phyloP scores from a whole-genome alignment of 2,113 vertebrate genomes.

The Platycercus adscitus region DNA sequence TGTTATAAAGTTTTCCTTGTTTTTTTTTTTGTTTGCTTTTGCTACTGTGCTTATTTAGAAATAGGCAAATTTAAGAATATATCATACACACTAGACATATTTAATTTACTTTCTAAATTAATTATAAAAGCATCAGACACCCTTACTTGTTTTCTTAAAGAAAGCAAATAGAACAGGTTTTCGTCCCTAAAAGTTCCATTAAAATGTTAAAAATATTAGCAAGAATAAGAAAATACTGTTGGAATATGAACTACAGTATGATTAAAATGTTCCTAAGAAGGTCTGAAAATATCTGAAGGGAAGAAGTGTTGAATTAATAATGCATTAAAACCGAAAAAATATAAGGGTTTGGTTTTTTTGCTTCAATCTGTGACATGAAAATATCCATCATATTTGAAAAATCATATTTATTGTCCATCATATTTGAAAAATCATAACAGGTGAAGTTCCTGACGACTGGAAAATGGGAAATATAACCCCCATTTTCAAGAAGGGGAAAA shows the following conservation, averaged over 20 bases:
- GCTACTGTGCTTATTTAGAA: background rate
- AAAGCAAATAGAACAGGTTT: background rate
- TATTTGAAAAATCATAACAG: too few relatives aligned
- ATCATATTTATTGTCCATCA: too few relatives aligned
- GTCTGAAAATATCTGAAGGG: background rate
- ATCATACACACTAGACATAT: background rate
- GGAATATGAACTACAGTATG: background rate
- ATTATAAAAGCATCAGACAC: background rate
- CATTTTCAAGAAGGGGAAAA: too few relatives aligned
- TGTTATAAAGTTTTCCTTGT: background rate
- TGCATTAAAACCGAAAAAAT: background rate
- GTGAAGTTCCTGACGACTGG: too few relatives aligned
- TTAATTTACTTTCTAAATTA: background rate
- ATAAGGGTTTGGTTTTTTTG: rapidly evolving
- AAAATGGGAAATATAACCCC: too few relatives aligned
- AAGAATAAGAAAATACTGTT: background rate
- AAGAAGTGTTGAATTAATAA: background rate
- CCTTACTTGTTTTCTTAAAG: background rate
- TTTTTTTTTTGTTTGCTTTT: background rate
- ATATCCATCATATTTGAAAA: background rate
- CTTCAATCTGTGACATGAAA: background rate
- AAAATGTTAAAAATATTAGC: background rate
- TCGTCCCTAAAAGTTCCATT: background rate
- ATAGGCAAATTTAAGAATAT: background rate
- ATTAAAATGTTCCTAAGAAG: background rate